A percentile compares a stretch with the other conserved stretches of the same genome.
These are phyloP conservation scores for Brachyopa scutellaris DNA, from an alignment of 2,888 invertebrate species.

Conservation along the genomic window DNA sequence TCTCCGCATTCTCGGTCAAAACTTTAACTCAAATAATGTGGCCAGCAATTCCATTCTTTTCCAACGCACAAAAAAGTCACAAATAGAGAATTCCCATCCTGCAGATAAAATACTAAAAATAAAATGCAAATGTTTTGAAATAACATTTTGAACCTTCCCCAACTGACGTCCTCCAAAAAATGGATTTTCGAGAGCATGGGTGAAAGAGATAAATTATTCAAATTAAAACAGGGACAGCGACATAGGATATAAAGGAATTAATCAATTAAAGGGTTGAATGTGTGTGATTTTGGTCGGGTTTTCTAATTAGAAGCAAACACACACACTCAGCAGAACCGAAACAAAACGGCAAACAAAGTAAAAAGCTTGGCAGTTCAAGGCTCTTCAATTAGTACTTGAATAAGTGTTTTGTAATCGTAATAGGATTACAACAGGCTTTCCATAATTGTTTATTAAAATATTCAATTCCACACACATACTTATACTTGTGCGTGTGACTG, in stretches of 20 bases:
- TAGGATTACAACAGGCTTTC: constrained; percentile 48
- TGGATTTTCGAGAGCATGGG: neutral
- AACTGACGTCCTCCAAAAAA: neutral
- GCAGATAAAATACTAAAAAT: too few relatives aligned
- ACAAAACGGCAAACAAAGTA: neutral
- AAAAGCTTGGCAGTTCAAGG: constrained; percentile 33
- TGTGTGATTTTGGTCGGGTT: constrained; percentile 36
- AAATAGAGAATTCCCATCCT: neutral
- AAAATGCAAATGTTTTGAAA: neutral
- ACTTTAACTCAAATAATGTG: constrained; percentile 22
- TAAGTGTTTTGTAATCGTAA: constrained; percentile 58
- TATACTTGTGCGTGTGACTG: constrained; percentile 8
- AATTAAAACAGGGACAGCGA: constrained; percentile 51
- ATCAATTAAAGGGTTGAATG: constrained; percentile 34
- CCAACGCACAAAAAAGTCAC: neutral
- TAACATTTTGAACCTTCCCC: constrained; percentile 12
- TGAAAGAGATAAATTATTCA: constrained; percentile 45
- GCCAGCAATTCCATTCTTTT: too few relatives aligned
- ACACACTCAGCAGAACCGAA: neutral
- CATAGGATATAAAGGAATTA: constrained; percentile 22
- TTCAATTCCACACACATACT: too few relatives aligned
- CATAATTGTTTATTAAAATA: constrained; percentile 45
- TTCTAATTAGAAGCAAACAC: constrained; percentile 36
- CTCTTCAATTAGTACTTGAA: constrained; percentile 48
- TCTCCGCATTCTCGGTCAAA: constrained; percentile 9